Conservation (phyloP, 2,797 vertebrate genomes). For the Crenuchus spilurus region DNA sequence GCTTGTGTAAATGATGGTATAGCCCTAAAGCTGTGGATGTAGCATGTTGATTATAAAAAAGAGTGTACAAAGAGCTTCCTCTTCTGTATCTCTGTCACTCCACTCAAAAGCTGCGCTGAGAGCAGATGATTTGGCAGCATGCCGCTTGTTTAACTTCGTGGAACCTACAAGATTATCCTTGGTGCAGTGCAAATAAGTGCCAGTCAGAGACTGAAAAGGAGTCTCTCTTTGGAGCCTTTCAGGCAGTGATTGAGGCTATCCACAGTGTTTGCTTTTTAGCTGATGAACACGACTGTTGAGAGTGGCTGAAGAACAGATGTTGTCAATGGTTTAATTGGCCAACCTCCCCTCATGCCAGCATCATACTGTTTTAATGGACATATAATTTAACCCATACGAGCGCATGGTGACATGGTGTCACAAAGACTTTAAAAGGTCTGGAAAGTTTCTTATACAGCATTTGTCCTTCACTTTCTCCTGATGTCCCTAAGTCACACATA, state of each 20-base stretch:
- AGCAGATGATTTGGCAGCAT: slow-evolving; percentile 70
- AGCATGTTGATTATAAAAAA: slow-evolving; percentile 39
- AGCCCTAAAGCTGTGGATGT: neutral
- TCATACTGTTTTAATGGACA: neutral
- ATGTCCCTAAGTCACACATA: too few species aligned
- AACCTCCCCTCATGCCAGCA: neutral
- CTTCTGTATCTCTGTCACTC: slow-evolving; percentile 67
- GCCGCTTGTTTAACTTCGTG: slow-evolving; percentile 78
- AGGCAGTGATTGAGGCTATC: slow-evolving; percentile 53
- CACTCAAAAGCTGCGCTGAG: slow-evolving; percentile 67
- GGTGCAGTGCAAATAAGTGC: slow-evolving; percentile 71
- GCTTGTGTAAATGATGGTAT: slow-evolving; percentile 12
- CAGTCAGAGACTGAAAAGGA: slow-evolving; percentile 51
- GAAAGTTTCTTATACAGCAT: too few species aligned
- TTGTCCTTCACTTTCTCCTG: too few species aligned
- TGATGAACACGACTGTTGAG: slow-evolving; percentile 34
- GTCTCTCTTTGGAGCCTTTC: slow-evolving; percentile 47
- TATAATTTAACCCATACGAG: too few species aligned
- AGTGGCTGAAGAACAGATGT: slow-evolving; percentile 37
- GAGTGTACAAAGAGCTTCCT: slow-evolving; percentile 56
- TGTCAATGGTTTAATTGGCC: slow-evolving; percentile 29
- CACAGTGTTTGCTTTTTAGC: slow-evolving; percentile 57
- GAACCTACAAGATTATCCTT: slow-evolving; percentile 77
- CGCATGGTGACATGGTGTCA: too few species aligned
- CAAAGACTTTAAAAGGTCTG: too few species aligned